Evolutionary conservation across 2,888 invertebrate genomes (phyloP).

Genomic region (Coecobrya sp.): DNA sequence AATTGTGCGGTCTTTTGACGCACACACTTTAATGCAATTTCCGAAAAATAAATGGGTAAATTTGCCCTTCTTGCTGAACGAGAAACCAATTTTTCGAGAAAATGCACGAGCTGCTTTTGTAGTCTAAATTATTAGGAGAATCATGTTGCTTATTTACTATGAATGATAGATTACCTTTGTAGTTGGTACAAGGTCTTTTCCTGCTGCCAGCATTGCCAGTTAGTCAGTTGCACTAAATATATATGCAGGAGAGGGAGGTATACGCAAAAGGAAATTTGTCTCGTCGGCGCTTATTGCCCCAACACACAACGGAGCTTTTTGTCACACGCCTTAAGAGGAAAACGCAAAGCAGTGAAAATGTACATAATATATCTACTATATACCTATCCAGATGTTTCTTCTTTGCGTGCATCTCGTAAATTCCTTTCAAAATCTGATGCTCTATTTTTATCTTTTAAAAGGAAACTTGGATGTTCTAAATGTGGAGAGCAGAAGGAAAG

Average conservation of each 20-base stretch:
- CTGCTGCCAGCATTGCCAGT: not conserved
- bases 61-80: not conserved
- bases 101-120: not conserved
- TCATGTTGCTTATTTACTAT: conserved; percentile 22
- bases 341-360: not conserved
- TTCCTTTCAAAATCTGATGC: conserved; percentile 54
- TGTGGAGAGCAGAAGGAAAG: conserved; percentile 32
- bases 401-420: conserved; percentile 18
- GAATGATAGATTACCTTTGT: conserved; percentile 29
- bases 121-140: conserved; percentile 26
- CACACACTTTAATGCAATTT: not conserved
- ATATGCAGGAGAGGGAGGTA: not conserved
- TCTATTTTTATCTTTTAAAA: conserved; percentile 50
- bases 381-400: not conserved
- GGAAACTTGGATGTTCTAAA: conserved; percentile 28
- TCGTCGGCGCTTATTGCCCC: conserved; percentile 31
- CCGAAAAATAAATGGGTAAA: conserved; percentile 25
- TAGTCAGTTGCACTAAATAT: not conserved
- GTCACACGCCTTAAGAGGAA: not conserved
- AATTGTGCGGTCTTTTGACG: not conserved
- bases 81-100: not conserved
- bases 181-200: not conserved
- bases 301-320: conserved; percentile 23
- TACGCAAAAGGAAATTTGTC: conserved; percentile 38
- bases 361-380: not conserved